Base-by-base conservation (phyloP, 1,140 invertebrate genomes). In the Megalopta genalis region DNA sequence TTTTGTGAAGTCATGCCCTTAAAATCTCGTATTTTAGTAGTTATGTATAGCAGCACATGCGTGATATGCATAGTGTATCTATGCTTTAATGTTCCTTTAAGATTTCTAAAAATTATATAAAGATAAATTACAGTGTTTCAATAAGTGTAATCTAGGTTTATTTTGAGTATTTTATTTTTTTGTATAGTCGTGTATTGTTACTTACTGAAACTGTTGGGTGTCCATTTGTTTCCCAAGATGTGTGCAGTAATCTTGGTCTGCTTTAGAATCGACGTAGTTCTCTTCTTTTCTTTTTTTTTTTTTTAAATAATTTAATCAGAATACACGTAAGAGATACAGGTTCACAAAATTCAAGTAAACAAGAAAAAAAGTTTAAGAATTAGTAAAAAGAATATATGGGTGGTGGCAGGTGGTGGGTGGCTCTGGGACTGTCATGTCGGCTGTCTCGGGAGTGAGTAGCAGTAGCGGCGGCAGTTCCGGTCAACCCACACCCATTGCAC, bases 331-430 rank as follows among this genome's bases (percentile, higher is more conserved):
- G 18, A 46, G 39, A 21, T 32, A 60, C 77, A 64, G 71, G 63
- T 66, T 66, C 63, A 74, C 59, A 69, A 46, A 85, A 63, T 72
- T 77, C 52, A 84, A 85, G 59, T 77, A 81, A 76, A 54, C 74
- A 59, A 23, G 32, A 46, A 46, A 79, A 65, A 57, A 52, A 62
- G 23, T 81, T 27, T 52, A 78, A 83, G 77, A 83, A 83, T 71
- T 78, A 77, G 84, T 86, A 86, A 86, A 83, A 83, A 83, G n/a
- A 63, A 89, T 90, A 86, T 91, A 87, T 92, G 90, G 88, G 88
- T 88, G 90, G 87, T 90, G 86, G 89, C 89, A 93, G 91, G 93
- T 93, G 90, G 90, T 93, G 89, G 92, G 93, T 89, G 90, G 90
- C 83, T 90, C 91, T 87, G 91, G 91, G 90, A 91, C 91, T 89